These are phyloP conservation scores for Tenthredo distinguenda DNA, from an alignment of 2,888 invertebrate genomes.

Conservation along the genomic window DNA sequence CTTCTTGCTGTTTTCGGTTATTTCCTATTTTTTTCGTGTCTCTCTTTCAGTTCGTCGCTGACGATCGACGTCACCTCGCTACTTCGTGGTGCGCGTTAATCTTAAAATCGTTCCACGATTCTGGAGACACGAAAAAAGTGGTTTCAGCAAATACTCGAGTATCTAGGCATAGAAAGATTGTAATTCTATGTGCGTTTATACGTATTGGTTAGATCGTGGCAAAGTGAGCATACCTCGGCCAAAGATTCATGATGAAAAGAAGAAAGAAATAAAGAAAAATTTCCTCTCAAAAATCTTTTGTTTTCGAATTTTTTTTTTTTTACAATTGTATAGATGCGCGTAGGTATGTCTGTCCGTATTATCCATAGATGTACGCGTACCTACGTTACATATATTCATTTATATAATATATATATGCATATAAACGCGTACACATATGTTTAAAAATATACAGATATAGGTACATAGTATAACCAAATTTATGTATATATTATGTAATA, in stretches of 20 bases:
- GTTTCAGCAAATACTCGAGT: neutral
- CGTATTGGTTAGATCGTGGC: neutral
- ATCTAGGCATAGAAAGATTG: neutral
- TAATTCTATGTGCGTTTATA: neutral
- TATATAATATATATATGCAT: neutral
- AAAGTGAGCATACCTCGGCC: too few species aligned
- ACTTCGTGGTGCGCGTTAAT: neutral
- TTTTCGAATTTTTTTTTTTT: neutral
- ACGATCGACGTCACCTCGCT: neutral
- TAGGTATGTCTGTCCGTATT: neutral
- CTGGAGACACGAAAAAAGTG: neutral
- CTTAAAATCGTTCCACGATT: neutral
- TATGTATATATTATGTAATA: slow-evolving; percentile 4
- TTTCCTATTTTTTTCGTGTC: neutral
- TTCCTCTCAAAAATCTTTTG: neutral
- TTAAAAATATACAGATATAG: neutral
- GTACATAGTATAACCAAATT: neutral
- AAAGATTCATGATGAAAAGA: too few species aligned
- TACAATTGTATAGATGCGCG: neutral
- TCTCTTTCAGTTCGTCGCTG: neutral
- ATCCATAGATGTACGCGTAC: neutral
- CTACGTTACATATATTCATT: neutral
- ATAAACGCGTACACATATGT: neutral
- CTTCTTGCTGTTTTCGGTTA: neutral
- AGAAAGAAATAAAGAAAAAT: neutral